phyloP scores from a whole-genome alignment of 2,888 invertebrate genomes.

The Ariolimax columbianus region DNA sequence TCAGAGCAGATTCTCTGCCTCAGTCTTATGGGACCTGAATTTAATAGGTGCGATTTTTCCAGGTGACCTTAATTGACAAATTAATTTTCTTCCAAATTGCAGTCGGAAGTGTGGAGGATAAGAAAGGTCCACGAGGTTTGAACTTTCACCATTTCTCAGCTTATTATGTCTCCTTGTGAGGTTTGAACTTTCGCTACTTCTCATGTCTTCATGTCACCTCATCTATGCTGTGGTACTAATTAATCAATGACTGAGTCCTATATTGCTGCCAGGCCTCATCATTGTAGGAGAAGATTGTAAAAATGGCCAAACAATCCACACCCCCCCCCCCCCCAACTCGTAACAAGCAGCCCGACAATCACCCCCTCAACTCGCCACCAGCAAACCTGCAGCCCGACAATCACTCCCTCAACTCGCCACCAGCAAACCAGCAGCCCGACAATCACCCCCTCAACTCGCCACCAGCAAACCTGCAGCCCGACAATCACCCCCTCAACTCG shows the following conservation, averaged over 20 bases:
- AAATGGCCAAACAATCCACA: too few species aligned
- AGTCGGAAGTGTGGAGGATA: neutral
- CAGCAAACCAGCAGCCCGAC: too few species aligned
- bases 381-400: too few species aligned
- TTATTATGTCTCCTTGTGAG: neutral
- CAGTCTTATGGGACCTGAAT: neutral
- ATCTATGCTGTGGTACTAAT: neutral
- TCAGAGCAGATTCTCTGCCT: neutral
- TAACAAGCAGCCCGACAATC: too few species aligned
- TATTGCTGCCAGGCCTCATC: neutral
- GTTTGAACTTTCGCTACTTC: neutral
- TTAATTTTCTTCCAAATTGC: constrained; percentile 23
- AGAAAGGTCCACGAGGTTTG: neutral
- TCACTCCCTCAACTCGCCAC: too few species aligned
- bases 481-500: too few species aligned
- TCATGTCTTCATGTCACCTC: too few species aligned
- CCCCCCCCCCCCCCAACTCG: too few species aligned
- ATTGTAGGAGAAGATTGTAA: too few species aligned
- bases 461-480: too few species aligned
- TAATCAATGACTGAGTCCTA: neutral
- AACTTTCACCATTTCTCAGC: neutral
- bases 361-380: too few species aligned
- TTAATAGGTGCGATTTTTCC: constrained; percentile 16
- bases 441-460: too few species aligned
- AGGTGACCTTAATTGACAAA: constrained; percentile 33